Conservation (phyloP, 2,113 vertebrate species). For the Anhinga anhinga region DNA sequence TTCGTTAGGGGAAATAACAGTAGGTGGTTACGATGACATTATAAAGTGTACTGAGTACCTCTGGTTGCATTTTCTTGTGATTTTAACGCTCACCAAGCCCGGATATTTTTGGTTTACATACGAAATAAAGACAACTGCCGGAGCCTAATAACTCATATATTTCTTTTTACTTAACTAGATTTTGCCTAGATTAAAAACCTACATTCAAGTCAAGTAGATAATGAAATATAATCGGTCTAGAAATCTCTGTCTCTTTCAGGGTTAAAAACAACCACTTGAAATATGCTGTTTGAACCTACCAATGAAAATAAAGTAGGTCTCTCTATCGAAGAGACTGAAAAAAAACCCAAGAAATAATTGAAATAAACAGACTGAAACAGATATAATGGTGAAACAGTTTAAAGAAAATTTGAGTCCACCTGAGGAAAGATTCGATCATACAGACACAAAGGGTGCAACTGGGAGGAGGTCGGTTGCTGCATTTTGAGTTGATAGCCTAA, state of each 20-base stretch:
- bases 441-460: background rate
- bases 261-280: background rate
- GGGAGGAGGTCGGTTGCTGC: fast-evolving
- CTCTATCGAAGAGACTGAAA: background rate
- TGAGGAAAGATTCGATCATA: background rate
- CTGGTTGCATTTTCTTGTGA: background rate
- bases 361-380: background rate
- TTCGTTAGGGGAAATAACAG: background rate
- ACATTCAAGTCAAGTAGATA: background rate
- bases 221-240: background rate
- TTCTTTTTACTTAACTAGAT: background rate
- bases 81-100: background rate
- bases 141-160: background rate
- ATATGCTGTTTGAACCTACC: fast-evolving
- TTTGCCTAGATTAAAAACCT: background rate
- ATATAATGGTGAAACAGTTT: background rate
- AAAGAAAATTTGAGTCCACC: background rate
- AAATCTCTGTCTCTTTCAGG: background rate
- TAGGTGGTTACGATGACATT: background rate
- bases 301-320: background rate
- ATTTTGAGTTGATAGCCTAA: background rate
- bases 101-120: background rate
- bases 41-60: background rate
- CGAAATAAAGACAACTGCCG: background rate
- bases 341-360: background rate